phyloP scores from a whole-genome alignment of 1,140 invertebrate genomes.

The Ephestia elutella region DNA sequence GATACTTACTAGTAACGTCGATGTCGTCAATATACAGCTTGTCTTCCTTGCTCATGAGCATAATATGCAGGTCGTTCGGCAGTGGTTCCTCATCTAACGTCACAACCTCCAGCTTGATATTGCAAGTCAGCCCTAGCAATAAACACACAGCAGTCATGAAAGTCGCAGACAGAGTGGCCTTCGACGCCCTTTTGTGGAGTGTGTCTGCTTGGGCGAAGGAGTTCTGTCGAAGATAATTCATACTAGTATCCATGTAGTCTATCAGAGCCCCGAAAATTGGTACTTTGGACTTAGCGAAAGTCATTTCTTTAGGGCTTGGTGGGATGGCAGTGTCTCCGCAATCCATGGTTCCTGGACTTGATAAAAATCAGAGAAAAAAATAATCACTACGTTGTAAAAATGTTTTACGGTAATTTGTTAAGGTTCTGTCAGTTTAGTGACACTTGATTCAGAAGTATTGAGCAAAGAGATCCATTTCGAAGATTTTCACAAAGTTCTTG shows the following conservation, averaged over 20 bases:
- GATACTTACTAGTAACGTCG: constrained; percentile 51
- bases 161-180: constrained; percentile 35
- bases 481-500: no score
- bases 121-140: constrained; percentile 42
- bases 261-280: constrained; percentile 50
- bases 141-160: constrained; percentile 47
- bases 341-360: background rate
- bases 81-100: constrained; percentile 44
- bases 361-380: no score
- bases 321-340: background rate
- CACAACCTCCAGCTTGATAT: constrained; percentile 59
- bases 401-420: no score
- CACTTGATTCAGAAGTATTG: no score
- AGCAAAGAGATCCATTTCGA: no score
- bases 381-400: no score
- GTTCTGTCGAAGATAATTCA: constrained; percentile 39
- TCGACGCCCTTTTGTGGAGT: constrained; percentile 30
- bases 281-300: constrained; percentile 42
- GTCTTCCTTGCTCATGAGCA: constrained; percentile 56
- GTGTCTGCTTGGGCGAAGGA: constrained; percentile 38
- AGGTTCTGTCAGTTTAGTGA: no score
- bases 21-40: constrained; percentile 61
- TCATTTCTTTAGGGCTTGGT: constrained; percentile 27
- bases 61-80: constrained; percentile 50
- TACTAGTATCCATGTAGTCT: constrained; percentile 50